Percentiles rank a stretch among this genome's conserved stretches.
Evolutionary conservation across 2,797 vertebrate species (phyloP).

Genomic region (Sciaenops ocellatus): DNA sequence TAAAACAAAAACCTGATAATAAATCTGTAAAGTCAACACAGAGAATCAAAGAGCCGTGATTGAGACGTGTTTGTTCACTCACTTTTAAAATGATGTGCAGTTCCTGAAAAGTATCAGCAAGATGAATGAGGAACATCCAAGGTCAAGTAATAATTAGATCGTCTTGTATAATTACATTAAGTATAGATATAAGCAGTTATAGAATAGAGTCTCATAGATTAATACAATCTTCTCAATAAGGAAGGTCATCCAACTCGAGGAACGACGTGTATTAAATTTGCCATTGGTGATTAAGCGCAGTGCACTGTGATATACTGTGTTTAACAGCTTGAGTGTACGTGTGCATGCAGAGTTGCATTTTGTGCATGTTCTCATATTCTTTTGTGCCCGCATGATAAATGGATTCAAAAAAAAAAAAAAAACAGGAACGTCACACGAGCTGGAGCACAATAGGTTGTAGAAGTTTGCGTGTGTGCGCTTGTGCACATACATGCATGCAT

Average conservation of each 20-base stretch:
- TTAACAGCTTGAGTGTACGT: slow-evolving; percentile 42
- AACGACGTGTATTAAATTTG: slow-evolving; percentile 16
- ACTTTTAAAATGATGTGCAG: not conserved
- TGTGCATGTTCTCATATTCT: slow-evolving; percentile 23
- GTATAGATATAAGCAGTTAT: not conserved
- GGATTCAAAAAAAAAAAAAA: slow-evolving; percentile 18
- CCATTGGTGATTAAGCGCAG: slow-evolving; percentile 28
- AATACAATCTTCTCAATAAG: not conserved
- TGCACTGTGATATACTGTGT: slow-evolving; percentile 27
- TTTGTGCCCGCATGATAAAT: slow-evolving; percentile 67
- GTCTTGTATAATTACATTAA: not conserved
- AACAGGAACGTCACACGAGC: slow-evolving; percentile 48
- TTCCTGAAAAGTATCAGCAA: not conserved
- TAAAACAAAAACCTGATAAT: not conserved
- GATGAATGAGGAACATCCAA: not conserved
- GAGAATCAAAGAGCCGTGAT: not conserved
- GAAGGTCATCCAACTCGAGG: slow-evolving; percentile 12
- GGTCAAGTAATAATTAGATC: not conserved
- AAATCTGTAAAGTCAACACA: not conserved
- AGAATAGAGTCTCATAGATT: not conserved
- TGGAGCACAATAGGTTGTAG: slow-evolving; percentile 47
- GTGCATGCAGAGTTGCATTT: slow-evolving; percentile 34
- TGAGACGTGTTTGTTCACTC: not conserved
- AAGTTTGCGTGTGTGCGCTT: slow-evolving; percentile 26
- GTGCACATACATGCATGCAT: slow-evolving; percentile 31